Percentiles rank a stretch among this genome's conserved stretches.
Conservation (phyloP, 2,888 invertebrate species). For the Drosophila aldrichi region DNA sequence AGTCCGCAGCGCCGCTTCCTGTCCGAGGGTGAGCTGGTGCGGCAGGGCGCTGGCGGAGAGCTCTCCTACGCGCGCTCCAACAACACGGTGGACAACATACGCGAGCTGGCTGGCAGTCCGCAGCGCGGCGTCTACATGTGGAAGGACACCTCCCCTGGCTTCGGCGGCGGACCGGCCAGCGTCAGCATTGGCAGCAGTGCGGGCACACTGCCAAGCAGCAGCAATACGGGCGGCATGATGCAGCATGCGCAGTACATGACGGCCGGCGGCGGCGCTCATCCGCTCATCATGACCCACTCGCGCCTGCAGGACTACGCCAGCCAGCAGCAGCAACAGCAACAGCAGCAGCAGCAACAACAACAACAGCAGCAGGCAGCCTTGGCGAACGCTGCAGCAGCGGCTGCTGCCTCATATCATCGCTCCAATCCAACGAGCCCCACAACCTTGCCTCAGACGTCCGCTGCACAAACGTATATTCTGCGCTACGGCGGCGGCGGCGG, state of each 20-base stretch:
- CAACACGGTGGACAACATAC: slow-evolving; percentile 93
- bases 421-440: slow-evolving; percentile 92
- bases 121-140: slow-evolving; percentile 93
- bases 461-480: slow-evolving; percentile 82
- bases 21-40: slow-evolving; percentile 92
- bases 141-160: slow-evolving; percentile 91
- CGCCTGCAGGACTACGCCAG: slow-evolving; percentile 82
- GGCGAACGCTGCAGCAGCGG: slow-evolving; percentile 70
- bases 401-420: slow-evolving; percentile 86
- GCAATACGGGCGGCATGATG: slow-evolving; percentile 54
- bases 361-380: slow-evolving; percentile 75
- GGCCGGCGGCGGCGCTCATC: slow-evolving; percentile 78
- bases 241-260: slow-evolving; percentile 83
- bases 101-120: slow-evolving; percentile 94
- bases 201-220: slow-evolving; percentile 82
- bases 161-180: slow-evolving; percentile 74
- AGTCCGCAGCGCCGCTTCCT: slow-evolving; percentile 92
- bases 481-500: slow-evolving; percentile 77
- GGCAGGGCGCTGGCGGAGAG: slow-evolving; percentile 87
- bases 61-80: slow-evolving; percentile 89
- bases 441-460: slow-evolving; percentile 84
- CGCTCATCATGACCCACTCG: slow-evolving; percentile 82
- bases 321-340: slow-evolving; percentile 72
- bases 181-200: slow-evolving; percentile 83
- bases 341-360: slow-evolving; percentile 69